Base-by-base conservation (phyloP, 2,113 vertebrate species). In the Entomyzon cyanotis region DNA sequence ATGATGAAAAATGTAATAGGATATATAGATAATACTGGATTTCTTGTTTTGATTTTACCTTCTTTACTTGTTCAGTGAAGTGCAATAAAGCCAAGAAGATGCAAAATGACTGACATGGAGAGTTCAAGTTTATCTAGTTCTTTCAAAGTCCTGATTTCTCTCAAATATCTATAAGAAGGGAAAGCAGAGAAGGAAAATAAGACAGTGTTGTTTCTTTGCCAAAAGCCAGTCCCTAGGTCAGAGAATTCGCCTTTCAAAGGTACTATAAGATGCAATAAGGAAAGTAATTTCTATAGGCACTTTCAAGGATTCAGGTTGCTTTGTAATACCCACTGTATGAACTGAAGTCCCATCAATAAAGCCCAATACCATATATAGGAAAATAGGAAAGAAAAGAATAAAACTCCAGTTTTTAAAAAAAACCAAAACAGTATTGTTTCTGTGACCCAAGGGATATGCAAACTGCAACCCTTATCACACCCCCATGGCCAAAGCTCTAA, bases 11-110 rank as follows among this genome's bases (percentile, higher is more conserved):
- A 88, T 76, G 19, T 64, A 85, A 87, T 52, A 69, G 35, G 35
- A 88, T 86, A 86, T 49, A 60, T 23, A 71, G 47, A 70, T 84
- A 84, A 86, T 37, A 88, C 31, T 46, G 18, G 24, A 88, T 81
- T 88, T 62, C 44, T 80, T 94, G 21, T 37, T 92, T 73, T 85
- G 30, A 67, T 93, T 95, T 96, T 74, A 67, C n/a, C 49, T 90
- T 80, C n/a, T 77, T 88, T 86, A 69, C 20, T 71, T 92, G 39
- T 70, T 84, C 52, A 55, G 33, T 56, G 55, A 90, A 95, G 67
- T 21, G 11, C 63, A 80, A 37, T 74, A 74, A 87, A 94, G 47
- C 39, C 33, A 74, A 84, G 47, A 77, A 56, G 78, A 70, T 41
- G 77, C 20, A 81, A 93, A 95, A 74, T 44, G 2, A 77, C 37